A percentile compares a stretch with the other conserved stretches of the same genome.
phyloP scores from a whole-genome alignment of 2,113 vertebrate genomes.

The Gallinago jamesoni region DNA sequence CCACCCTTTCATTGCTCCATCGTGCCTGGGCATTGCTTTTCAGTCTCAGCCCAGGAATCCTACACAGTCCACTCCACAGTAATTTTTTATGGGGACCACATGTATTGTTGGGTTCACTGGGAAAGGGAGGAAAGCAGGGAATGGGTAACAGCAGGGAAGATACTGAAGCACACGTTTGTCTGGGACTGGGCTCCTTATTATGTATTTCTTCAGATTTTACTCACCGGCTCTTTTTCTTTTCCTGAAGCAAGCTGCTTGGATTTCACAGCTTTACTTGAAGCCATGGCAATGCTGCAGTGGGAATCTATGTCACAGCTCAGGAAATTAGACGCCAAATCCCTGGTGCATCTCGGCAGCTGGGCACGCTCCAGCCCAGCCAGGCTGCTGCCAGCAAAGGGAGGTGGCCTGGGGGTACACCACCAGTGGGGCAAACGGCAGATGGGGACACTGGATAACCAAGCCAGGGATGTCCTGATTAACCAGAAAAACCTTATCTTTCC shows the following conservation, averaged over 20 bases:
- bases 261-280: neutral
- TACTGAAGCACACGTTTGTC: rapidly evolving
- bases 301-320: neutral
- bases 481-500: neutral
- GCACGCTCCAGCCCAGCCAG: neutral
- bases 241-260: neutral
- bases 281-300: neutral
- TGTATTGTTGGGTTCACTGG: neutral
- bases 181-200: neutral
- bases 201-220: neutral
- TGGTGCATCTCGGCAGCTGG: neutral
- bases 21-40: rapidly evolving
- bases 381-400: neutral
- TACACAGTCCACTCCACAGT: rapidly evolving
- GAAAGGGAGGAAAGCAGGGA: neutral
- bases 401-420: neutral
- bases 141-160: neutral
- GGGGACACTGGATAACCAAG: neutral
- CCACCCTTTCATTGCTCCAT: neutral
- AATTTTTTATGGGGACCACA: neutral
- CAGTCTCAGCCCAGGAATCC: neutral
- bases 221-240: neutral
- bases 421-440: rapidly evolving
- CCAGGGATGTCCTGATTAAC: neutral
- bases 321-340: neutral